These are phyloP conservation scores for Hycleus phaleratus DNA, from an alignment of 1,140 invertebrate genomes.

Conservation along the genomic window DNA sequence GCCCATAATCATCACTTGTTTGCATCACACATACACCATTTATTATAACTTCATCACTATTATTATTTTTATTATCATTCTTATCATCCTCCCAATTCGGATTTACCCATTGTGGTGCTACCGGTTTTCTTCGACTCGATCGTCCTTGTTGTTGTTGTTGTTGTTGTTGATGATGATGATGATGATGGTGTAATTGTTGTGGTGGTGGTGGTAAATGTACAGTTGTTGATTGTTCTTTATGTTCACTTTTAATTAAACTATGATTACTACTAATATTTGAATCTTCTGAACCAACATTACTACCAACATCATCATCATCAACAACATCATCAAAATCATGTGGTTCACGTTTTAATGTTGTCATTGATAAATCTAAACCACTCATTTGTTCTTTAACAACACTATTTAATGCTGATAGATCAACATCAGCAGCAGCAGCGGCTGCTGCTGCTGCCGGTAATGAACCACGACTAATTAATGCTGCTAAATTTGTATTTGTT, in stretches of 20 bases:
- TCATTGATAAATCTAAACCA: constrained; percentile 74
- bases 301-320: constrained; percentile 59
- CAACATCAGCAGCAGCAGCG: constrained; percentile 43
- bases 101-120: constrained; percentile 94
- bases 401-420: constrained; percentile 46
- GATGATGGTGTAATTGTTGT: constrained; percentile 34
- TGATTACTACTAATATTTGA: constrained; percentile 44
- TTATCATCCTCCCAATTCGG: constrained; percentile 77
- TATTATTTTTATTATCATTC: constrained; percentile 44
- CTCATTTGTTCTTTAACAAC: constrained; percentile 68
- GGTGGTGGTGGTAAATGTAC: constrained; percentile 35
- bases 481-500: constrained; percentile 62
- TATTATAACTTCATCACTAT: constrained; percentile 73
- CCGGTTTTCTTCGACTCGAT: constrained; percentile 76
- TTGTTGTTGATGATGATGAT: constrained; percentile 37
- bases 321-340: constrained; percentile 56
- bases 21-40: constrained; percentile 89
- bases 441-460: constrained; percentile 43
- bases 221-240: constrained; percentile 45
- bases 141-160: constrained; percentile 44
- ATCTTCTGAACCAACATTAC: constrained; percentile 71
- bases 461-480: constrained; percentile 57
- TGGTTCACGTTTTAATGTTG: constrained; percentile 64
- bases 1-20: constrained; percentile 57
- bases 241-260: constrained; percentile 44